These are phyloP conservation scores for Hypomecis punctinalis DNA, from an alignment of 2,888 invertebrate species.

Conservation along the genomic window DNA sequence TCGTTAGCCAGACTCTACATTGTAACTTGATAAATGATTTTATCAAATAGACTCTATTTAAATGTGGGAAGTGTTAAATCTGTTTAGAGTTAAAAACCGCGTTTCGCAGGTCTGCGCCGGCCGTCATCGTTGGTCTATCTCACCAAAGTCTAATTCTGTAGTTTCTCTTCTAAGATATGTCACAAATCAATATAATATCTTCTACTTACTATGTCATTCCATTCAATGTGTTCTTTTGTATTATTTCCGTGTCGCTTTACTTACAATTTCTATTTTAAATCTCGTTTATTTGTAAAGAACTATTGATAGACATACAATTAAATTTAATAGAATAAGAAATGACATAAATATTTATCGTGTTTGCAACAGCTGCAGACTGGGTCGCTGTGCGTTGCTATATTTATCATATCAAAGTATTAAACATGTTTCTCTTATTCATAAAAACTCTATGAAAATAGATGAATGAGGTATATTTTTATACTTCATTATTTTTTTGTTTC, in stretches of 20 bases:
- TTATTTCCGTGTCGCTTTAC: slow-evolving; percentile 20
- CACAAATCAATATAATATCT: slow-evolving; percentile 55
- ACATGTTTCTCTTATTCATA: background rate
- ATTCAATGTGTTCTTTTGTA: slow-evolving; percentile 64
- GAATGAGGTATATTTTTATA: too few species aligned
- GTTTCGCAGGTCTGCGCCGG: background rate
- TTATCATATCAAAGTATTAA: background rate
- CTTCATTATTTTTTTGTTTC: too few species aligned
- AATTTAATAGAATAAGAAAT: slow-evolving; percentile 4
- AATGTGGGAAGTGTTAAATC: background rate
- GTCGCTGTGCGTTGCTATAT: background rate
- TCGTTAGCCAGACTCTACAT: too few species aligned
- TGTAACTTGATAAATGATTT: background rate
- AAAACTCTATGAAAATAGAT: too few species aligned
- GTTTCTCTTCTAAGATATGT: slow-evolving; percentile 36
- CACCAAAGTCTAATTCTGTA: slow-evolving; percentile 48
- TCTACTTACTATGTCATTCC: slow-evolving; percentile 66
- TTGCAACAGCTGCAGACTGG: slow-evolving; percentile 1
- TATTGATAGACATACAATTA: slow-evolving; percentile 12
- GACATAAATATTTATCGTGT: background rate
- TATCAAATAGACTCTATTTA: background rate
- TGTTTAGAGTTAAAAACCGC: background rate
- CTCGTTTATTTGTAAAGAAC: slow-evolving; percentile 18
- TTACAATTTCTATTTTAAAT: slow-evolving; percentile 19
- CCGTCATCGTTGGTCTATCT: slow-evolving; percentile 46